A percentile compares a stretch with the other conserved stretches of the same genome.
These are phyloP conservation scores for Heliconius melpomene DNA, from an alignment of 1,140 invertebrate genomes.

Conservation along the genomic window DNA sequence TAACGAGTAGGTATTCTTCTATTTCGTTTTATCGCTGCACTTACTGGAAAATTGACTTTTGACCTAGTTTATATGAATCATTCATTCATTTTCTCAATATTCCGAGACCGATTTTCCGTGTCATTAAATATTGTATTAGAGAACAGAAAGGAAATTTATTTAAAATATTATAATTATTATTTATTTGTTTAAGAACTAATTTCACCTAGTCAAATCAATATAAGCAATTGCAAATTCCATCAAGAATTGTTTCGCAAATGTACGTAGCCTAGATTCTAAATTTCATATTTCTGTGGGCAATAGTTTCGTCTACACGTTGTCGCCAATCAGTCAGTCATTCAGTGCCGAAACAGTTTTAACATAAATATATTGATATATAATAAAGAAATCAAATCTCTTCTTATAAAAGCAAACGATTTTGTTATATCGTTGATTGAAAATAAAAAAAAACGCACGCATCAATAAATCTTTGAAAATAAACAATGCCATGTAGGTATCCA, in stretches of 20 bases:
- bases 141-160: neutral
- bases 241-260: too few relatives aligned
- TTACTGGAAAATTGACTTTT: slow-evolving; percentile 3
- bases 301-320: too few relatives aligned
- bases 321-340: too few relatives aligned
- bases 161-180: too few relatives aligned
- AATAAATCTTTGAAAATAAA: slow-evolving; percentile 27
- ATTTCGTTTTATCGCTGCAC: neutral
- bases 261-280: too few relatives aligned
- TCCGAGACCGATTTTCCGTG: neutral
- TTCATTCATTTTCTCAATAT: neutral
- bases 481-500: slow-evolving; percentile 9
- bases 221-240: too few relatives aligned
- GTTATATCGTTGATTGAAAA: neutral
- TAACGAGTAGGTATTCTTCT: neutral
- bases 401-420: neutral
- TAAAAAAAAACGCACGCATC: neutral
- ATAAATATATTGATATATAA: too few relatives aligned
- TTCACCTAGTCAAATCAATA: too few relatives aligned
- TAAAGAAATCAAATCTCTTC: neutral
- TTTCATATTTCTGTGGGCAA: too few relatives aligned
- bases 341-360: too few relatives aligned
- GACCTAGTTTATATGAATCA: neutral
- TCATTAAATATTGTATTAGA: neutral
- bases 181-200: too few relatives aligned